These are phyloP conservation scores for Micropoecilia bifurca DNA, from an alignment of 2,797 vertebrate genomes.

Conservation along the genomic window DNA sequence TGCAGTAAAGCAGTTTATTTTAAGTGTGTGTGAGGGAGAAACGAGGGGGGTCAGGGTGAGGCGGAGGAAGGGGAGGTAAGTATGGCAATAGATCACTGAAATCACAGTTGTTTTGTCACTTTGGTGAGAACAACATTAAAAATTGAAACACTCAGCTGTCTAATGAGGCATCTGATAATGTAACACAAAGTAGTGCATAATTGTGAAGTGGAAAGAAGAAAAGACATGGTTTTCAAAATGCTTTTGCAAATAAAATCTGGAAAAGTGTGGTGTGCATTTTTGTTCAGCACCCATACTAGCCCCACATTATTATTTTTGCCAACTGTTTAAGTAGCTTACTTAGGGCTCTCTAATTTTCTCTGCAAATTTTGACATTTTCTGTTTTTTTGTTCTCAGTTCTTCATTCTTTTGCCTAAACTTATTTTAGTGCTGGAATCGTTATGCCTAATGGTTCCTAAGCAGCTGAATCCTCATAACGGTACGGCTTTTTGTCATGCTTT, in stretches of 20 bases:
- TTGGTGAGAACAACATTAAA: not conserved
- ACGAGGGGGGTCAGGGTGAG: not conserved
- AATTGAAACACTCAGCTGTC: not conserved
- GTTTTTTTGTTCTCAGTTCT: too few species aligned
- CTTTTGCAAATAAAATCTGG: not conserved
- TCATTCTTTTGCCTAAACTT: too few species aligned
- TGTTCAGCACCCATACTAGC: not conserved
- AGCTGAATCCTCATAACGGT: too few species aligned
- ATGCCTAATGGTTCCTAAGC: too few species aligned
- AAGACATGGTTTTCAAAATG: not conserved
- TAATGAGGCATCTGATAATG: not conserved
- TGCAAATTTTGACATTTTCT: too few species aligned
- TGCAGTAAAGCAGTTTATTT: slow-evolving; percentile 14
- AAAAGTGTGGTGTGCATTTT: not conserved
- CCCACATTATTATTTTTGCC: not conserved
- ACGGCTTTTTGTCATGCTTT: too few species aligned
- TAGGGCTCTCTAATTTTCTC: too few species aligned
- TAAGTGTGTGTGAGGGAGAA: not conserved
- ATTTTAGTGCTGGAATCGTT: too few species aligned
- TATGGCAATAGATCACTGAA: slow-evolving; percentile 7
- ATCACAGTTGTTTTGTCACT: not conserved
- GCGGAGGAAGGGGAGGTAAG: not conserved
- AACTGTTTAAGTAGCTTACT: too few species aligned
- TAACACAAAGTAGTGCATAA: not conserved
- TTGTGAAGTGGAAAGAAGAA: not conserved